Base-by-base conservation (phyloP, 1,140 invertebrate species). In the Monochamus saltuarius region DNA sequence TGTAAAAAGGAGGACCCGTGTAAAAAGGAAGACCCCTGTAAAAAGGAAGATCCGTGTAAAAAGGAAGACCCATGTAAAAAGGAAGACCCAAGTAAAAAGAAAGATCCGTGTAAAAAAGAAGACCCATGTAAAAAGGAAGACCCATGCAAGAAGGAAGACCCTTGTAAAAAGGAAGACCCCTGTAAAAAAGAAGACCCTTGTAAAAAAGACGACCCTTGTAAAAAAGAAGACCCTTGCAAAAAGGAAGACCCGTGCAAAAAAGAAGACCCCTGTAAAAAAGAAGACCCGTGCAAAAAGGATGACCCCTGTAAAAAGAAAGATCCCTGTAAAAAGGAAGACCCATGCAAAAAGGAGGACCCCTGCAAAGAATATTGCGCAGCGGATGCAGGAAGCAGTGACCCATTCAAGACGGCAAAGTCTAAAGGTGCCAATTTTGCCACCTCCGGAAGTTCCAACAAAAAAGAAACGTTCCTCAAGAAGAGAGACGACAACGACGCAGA, bases 41-140 rank as follows among this genome's bases (percentile, higher is more conserved):
- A 47, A 39, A 38, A 47, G 8, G 46, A 56, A 13, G 53, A 61
- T 37, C 34, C 59, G 2, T 61, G 62, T 19, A 56, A 55, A 43
- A 64, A 65, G 46, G 34, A 56, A 22, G 64, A 66, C 53, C 56
- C 64, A 10, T 63, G 61, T 34, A 64, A 64, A 35, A 54, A 37
- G 16, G 4, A 45, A 19, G 40, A 38, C 10, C 22, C 38, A 13
- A 36, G 58, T 10, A 51, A 46, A 22, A 56, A 46, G 17, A 29
- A 47, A 7, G 40, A 59, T 16, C 40, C 54, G 7, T 53, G 49
- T 35, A 53, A 46, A 3, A 45, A 59, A n/a, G 37, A 51, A 37
- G 56, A 35, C 10, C 40, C 47, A 2, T 53, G 40, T 14, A 64
- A 56, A 17, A 50, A 62, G 45, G 29, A 37, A 22, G 61, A 59